Base-by-base conservation (phyloP, 1,140 invertebrate species). In the Apis cerana region DNA sequence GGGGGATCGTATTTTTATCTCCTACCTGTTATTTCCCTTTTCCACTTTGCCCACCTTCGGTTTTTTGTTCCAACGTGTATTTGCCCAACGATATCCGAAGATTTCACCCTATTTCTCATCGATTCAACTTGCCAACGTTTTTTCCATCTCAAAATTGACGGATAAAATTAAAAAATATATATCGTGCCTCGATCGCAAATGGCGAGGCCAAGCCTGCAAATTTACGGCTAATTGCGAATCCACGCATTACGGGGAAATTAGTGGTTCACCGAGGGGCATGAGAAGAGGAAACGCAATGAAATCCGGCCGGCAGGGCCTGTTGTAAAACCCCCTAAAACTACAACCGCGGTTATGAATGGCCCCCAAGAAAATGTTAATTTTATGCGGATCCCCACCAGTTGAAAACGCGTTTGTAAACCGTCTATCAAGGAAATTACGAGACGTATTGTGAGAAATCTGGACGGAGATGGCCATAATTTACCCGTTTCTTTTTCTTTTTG, bases 141-240 rank as follows among this genome's bases (percentile, higher is more conserved):
- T n/a, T n/a, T n/a, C n/a, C n/a, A n/a, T n/a, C n/a, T n/a, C n/a
- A n/a, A n/a, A n/a, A n/a, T n/a, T n/a, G n/a, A n/a, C n/a, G n/a
- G n/a, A n/a, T n/a, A n/a, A n/a, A n/a, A n/a, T n/a, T n/a, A n/a
- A n/a, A n/a, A n/a, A n/a, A n/a, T n/a, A n/a, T n/a, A n/a, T n/a
- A n/a, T n/a, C n/a, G n/a, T n/a, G n/a, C n/a, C n/a, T n/a, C n/a
- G n/a, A n/a, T n/a, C n/a, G n/a, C n/a, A n/a, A n/a, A n/a, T 52
- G 27, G 23, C n/a, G 13, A 21, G n/a, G 19, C 33, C 33, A 27
- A 13, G 67, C n/a, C 23, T 27, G n/a, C n/a, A 75, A 61, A 75
- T 70, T 75, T 56, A 82, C 58, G 54, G 64, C 71, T 81, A 84
- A 84, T 81, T 84, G 65, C 64, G 64, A 67, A 69, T 54, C 33